Evolutionary conservation across 2,113 vertebrate species (phyloP).

Genomic region (Prionailurus viverrinus): DNA sequence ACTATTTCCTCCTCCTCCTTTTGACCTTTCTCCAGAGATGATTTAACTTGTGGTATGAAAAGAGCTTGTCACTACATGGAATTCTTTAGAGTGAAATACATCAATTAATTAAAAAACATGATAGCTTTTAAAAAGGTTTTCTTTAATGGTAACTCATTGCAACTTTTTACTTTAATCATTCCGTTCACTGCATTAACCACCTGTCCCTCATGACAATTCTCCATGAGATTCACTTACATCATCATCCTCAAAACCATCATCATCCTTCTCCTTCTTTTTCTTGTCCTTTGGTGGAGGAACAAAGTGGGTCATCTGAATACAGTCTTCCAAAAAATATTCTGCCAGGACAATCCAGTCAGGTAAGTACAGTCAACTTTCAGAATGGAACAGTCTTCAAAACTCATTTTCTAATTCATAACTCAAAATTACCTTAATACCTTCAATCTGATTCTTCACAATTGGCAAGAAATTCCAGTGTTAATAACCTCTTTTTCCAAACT

Average conservation of each 20-base stretch:
- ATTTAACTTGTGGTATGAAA: neutral
- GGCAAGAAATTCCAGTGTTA: neutral
- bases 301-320: conserved; percentile 98
- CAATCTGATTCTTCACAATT: neutral
- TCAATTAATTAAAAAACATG: neutral
- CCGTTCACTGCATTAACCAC: neutral
- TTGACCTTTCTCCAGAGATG: neutral
- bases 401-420: neutral
- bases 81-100: neutral
- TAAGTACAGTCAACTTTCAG: neutral
- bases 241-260: conserved; percentile 93
- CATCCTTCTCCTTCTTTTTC: conserved; percentile 97
- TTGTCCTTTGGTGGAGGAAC: conserved; percentile 94
- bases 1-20: neutral
- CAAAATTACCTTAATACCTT: neutral
- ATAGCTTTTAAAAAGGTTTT: neutral
- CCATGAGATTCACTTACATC: conserved; percentile 88
- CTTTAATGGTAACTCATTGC: neutral
- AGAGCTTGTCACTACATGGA: neutral
- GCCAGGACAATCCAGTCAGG: conserved; percentile 59
- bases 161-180: neutral
- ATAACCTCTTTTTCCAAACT: neutral
- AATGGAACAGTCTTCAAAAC: neutral
- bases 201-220: neutral
- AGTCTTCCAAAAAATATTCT: conserved; percentile 99